Conservation (phyloP, 2,113 vertebrate genomes). For the Scartelaos histophorus region DNA sequence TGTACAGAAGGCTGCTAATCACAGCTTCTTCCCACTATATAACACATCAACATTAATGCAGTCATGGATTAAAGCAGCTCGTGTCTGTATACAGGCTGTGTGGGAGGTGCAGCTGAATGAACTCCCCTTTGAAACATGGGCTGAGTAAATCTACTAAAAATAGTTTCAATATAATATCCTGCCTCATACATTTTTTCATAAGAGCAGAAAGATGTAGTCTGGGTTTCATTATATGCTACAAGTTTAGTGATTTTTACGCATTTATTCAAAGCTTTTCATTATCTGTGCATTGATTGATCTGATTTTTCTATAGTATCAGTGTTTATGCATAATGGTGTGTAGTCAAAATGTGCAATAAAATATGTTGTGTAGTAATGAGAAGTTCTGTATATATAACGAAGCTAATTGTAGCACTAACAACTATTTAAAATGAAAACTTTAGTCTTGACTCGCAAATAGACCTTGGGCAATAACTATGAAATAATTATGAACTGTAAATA, state of each 20-base stretch:
- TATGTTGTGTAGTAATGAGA: too few species aligned
- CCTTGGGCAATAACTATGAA: neutral
- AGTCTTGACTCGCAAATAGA: too few species aligned
- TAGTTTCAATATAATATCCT: conserved; percentile 1
- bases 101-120: neutral
- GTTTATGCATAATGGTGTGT: too few species aligned
- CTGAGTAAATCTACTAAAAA: conserved; percentile 3
- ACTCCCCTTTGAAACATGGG: neutral
- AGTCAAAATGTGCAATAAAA: too few species aligned
- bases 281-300: neutral
- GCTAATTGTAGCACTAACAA: too few species aligned
- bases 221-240: neutral
- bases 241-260: neutral
- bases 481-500: neutral
- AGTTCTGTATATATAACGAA: too few species aligned
- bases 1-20: neutral
- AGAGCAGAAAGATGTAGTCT: neutral
- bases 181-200: neutral
- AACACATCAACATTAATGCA: neutral
- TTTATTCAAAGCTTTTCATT: neutral
- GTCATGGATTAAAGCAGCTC: neutral
- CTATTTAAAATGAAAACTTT: too few species aligned
- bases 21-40: neutral
- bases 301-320: too few species aligned
- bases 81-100: neutral